These are phyloP conservation scores for Leptinotarsa lineolata DNA, from an alignment of 1,140 invertebrate genomes.

Conservation along the genomic window DNA sequence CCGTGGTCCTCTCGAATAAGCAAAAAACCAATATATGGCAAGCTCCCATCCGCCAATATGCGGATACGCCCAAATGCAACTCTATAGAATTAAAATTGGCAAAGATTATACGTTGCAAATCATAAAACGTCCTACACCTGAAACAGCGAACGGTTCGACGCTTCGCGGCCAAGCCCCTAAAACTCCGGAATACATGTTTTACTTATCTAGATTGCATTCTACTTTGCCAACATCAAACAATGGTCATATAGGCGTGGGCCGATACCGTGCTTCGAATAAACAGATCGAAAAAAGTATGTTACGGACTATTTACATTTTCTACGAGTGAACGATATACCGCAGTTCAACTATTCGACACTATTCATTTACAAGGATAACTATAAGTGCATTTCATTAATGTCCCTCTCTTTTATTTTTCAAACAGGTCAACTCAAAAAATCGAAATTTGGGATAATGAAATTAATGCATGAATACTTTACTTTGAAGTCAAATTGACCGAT, in stretches of 20 bases:
- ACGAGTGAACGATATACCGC: too few relatives aligned
- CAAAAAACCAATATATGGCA: too few relatives aligned
- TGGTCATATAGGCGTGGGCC: constrained; percentile 6
- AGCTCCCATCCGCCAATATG: background rate
- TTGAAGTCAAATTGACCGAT: too few relatives aligned
- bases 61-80: constrained; percentile 9
- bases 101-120: constrained; percentile 15
- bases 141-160: background rate
- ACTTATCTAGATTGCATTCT: constrained; percentile 21
- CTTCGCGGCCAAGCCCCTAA: constrained; percentile 13
- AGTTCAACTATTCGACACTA: too few relatives aligned
- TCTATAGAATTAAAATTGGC: constrained; percentile 16
- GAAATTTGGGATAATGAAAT: too few relatives aligned
- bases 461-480: too few relatives aligned
- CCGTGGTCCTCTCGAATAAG: too few relatives aligned
- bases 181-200: constrained; percentile 16
- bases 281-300: constrained; percentile 3
- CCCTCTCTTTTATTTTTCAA: too few relatives aligned
- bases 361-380: too few relatives aligned
- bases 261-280: background rate
- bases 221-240: constrained; percentile 9
- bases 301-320: background rate
- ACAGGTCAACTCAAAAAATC: too few relatives aligned
- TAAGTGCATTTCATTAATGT: too few relatives aligned
- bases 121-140: constrained; percentile 5